Evolutionary conservation across 2,888 invertebrate genomes (phyloP).

Genomic region (Trachelus tabidus): DNA sequence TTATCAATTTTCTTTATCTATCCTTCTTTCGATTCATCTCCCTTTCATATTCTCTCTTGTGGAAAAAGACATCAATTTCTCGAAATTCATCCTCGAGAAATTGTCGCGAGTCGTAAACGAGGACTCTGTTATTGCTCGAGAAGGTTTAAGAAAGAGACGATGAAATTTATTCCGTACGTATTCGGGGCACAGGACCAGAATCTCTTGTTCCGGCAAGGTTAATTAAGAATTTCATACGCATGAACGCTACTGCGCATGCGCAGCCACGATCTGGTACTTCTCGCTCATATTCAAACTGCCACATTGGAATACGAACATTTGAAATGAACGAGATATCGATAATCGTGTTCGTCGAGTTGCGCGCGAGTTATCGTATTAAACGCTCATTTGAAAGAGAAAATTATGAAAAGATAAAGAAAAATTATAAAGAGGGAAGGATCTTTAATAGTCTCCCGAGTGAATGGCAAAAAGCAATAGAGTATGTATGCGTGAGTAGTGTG

Average conservation of each 20-base stretch:
- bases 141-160: neutral
- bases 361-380: neutral
- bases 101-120: neutral
- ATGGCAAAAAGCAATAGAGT: slow-evolving; percentile 58
- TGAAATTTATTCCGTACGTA: neutral
- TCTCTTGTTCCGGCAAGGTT: neutral
- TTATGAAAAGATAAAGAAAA: slow-evolving; percentile 7
- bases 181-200: neutral
- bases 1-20: neutral
- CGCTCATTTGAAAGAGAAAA: slow-evolving; percentile 7
- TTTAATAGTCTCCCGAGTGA: slow-evolving; percentile 50
- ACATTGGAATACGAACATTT: neutral
- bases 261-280: neutral
- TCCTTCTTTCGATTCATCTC: neutral
- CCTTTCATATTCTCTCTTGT: neutral
- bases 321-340: neutral
- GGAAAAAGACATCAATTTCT: neutral
- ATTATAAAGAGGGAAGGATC: slow-evolving; percentile 5
- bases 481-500: slow-evolving; percentile 12
- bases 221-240: neutral
- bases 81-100: neutral
- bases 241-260: neutral
- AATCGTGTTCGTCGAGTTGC: neutral
- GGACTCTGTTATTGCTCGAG: neutral
- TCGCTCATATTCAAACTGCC: neutral